phyloP scores from a whole-genome alignment of 2,113 vertebrate species.

The Triplophysa siluroides region DNA sequence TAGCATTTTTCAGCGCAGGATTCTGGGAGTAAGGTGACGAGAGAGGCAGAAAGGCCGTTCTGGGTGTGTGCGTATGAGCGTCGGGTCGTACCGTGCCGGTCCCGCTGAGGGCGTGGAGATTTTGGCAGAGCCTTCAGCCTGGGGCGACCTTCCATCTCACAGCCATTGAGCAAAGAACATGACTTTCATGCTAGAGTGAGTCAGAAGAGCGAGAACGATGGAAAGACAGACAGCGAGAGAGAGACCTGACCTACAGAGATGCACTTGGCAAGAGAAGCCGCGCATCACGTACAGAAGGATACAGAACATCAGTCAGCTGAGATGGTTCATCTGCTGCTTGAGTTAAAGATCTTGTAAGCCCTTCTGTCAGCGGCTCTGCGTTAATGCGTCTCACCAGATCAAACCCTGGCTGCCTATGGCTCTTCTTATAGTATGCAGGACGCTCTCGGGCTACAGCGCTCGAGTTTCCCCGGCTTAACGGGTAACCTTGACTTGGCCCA shows the following conservation, averaged over 20 bases:
- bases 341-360: constrained; percentile 44
- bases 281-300: constrained; percentile 24
- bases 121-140: constrained; percentile 40
- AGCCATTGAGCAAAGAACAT: constrained; percentile 42
- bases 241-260: constrained; percentile 43
- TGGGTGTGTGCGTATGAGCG: background rate
- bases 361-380: constrained; percentile 10
- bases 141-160: constrained; percentile 33
- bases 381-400: constrained; percentile 31
- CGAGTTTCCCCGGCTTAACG: constrained; percentile 13
- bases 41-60: constrained; percentile 7
- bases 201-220: constrained; percentile 1
- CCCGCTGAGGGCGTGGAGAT: constrained; percentile 46
- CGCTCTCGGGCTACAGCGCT: constrained; percentile 20
- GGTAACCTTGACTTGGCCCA: constrained; percentile 40
- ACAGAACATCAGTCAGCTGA: constrained; percentile 11
- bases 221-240: constrained; percentile 9
- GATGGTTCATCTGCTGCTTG: background rate
- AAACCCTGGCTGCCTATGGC: constrained; percentile 37
- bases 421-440: constrained; percentile 16
- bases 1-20: constrained; percentile 48
- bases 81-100: constrained; percentile 37
- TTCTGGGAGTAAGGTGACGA: constrained; percentile 11
- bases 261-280: constrained; percentile 40
- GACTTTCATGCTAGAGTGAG: constrained; percentile 43